A percentile compares a stretch with the other conserved stretches of the same genome.
Evolutionary conservation across 2,113 vertebrate species (phyloP).

Genomic region (Erythrocercus mccallii): DNA sequence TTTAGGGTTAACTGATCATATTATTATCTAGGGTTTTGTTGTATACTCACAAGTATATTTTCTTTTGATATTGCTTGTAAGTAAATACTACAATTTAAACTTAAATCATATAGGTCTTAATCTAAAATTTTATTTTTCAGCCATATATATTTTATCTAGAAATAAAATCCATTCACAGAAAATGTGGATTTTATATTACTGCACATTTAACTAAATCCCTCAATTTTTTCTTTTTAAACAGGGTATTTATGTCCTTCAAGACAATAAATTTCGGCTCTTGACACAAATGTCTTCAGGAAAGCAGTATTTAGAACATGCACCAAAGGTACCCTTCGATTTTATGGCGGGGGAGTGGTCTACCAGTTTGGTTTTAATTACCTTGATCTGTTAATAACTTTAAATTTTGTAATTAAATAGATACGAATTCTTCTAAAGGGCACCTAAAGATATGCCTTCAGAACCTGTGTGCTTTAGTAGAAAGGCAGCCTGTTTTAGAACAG

Average conservation of each 20-base stretch:
- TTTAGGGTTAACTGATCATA: background rate
- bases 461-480: background rate
- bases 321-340: slow-evolving; percentile 79
- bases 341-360: background rate
- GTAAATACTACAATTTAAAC: background rate
- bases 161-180: background rate
- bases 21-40: background rate
- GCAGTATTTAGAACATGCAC: slow-evolving; percentile 92
- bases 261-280: slow-evolving; percentile 91
- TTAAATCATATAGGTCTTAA: background rate
- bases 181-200: background rate
- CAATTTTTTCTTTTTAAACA: slow-evolving; percentile 40
- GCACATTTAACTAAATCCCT: background rate
- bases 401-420: background rate
- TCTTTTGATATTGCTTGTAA: background rate
- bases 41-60: background rate
- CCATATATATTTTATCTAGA: background rate
- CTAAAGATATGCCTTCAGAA: too few species aligned
- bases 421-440: background rate
- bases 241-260: slow-evolving; percentile 97
- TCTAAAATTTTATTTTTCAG: background rate
- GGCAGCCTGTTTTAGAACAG: background rate
- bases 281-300: slow-evolving; percentile 91
- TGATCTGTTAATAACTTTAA: background rate
- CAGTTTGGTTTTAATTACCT: background rate